phyloP scores from a whole-genome alignment of 2,888 invertebrate genomes.

The Oscheius myriophilus region DNA sequence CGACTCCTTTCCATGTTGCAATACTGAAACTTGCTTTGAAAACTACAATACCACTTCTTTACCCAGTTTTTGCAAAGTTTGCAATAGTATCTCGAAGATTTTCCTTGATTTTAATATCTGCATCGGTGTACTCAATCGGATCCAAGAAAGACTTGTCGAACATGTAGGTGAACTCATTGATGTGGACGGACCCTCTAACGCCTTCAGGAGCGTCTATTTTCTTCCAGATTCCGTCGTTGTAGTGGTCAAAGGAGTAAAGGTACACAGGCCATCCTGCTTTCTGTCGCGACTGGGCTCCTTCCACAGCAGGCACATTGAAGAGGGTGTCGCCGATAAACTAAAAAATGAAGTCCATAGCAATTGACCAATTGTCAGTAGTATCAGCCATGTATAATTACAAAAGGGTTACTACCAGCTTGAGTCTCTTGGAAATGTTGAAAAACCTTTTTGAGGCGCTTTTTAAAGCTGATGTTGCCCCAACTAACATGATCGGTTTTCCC shows the following conservation, averaged over 20 bases:
- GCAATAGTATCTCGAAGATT: constrained; percentile 17
- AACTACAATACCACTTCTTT: background rate
- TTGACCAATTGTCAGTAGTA: no score
- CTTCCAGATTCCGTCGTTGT: constrained; percentile 15
- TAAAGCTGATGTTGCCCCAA: no score
- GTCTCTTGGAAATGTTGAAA: no score
- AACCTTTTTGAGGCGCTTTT: no score
- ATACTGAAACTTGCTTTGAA: background rate
- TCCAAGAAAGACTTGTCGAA: constrained; percentile 20
- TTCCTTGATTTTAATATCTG: constrained; percentile 20
- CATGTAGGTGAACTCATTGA: constrained; percentile 30
- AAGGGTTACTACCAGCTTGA: no score
- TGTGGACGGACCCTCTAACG: constrained; percentile 26
- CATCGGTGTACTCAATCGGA: constrained; percentile 2
- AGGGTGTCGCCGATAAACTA: constrained; percentile 23
- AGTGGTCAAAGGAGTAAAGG: constrained; percentile 25
- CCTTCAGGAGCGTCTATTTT: constrained; percentile 9
- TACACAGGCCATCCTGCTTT: constrained; percentile 27
- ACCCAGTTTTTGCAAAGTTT: constrained; percentile 22
- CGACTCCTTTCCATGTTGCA: constrained; percentile 1
- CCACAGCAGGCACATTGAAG: constrained; percentile 13
- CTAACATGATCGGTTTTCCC: no score
- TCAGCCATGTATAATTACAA: background rate
- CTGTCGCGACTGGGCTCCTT: constrained; percentile 7
- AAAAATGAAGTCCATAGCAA: no score